Evolutionary conservation across 1,140 invertebrate species (phyloP).

Genomic region (Saxidomus purpurata): DNA sequence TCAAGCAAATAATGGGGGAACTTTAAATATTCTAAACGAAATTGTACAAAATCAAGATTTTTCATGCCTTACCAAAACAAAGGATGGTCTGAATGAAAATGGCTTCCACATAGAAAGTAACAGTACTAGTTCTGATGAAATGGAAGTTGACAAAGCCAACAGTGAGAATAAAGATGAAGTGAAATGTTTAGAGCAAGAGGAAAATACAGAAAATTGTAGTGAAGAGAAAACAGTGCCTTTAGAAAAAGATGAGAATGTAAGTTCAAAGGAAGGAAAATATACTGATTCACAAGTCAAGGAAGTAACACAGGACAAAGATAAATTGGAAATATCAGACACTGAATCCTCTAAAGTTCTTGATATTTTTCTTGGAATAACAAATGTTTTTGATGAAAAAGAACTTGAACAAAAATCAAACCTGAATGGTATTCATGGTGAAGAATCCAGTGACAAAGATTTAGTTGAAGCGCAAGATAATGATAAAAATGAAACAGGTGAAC

Average conservation of each 20-base stretch:
- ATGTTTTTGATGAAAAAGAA: background rate
- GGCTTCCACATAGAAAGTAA: background rate
- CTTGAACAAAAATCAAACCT: background rate
- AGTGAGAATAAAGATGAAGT: background rate
- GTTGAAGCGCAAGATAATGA: background rate
- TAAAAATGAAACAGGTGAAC: background rate
- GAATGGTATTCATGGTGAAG: background rate
- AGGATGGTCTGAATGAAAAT: background rate
- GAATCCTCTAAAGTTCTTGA: background rate
- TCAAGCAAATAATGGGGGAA: background rate
- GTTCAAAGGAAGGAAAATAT: background rate
- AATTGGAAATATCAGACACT: background rate
- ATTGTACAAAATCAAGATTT: background rate
- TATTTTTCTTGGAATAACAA: background rate
- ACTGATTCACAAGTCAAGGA: background rate
- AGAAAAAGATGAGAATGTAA: background rate
- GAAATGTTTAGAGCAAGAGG: background rate
- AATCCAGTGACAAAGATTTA: background rate
- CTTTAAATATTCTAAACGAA: slow-evolving; percentile 1
- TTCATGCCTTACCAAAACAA: background rate
- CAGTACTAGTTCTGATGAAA: background rate
- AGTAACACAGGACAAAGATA: background rate
- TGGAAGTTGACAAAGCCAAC: background rate
- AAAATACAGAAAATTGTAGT: background rate
- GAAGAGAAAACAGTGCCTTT: background rate